A percentile compares a stretch with the other conserved stretches of the same genome.
Evolutionary conservation across 2,113 vertebrate genomes (phyloP).

Genomic region (Theristicus caerulescens): DNA sequence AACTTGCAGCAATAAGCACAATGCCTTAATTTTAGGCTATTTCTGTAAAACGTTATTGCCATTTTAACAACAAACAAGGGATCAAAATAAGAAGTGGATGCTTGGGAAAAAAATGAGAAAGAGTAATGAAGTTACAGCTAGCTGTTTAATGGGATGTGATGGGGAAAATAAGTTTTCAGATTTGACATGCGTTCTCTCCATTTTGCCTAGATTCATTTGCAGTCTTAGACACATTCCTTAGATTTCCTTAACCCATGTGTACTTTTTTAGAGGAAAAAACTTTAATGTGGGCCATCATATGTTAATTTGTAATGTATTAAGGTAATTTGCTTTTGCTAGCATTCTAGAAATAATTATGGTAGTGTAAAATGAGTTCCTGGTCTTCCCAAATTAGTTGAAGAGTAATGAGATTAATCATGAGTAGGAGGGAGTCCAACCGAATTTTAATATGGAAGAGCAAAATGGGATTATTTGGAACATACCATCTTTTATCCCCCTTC

Average conservation of each 20-base stretch:
- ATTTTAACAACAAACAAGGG: neutral
- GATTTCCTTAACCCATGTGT: neutral
- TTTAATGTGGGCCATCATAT: neutral
- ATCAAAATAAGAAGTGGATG: neutral
- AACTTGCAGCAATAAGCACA: neutral
- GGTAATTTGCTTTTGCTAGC: constrained; percentile 13
- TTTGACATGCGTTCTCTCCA: neutral
- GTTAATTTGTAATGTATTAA: constrained; percentile 14
- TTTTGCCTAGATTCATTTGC: neutral
- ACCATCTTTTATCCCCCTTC: neutral
- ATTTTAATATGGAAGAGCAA: neutral
- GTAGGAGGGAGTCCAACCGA: neutral
- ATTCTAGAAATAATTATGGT: neutral
- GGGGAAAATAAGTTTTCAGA: neutral
- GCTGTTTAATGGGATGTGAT: constrained; percentile 12
- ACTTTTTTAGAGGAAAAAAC: neutral
- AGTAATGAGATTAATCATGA: constrained; percentile 21
- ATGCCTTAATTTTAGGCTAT: constrained; percentile 20
- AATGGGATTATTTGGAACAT: neutral
- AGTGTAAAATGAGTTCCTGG: constrained; percentile 3
- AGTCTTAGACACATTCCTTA: neutral
- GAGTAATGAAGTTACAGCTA: neutral
- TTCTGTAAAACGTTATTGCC: constrained; percentile 23
- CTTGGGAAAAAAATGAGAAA: neutral
- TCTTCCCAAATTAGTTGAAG: constrained; percentile 8